These are phyloP conservation scores for Orchesellides sinensis DNA, from an alignment of 2,888 invertebrate species.

Conservation along the genomic window DNA sequence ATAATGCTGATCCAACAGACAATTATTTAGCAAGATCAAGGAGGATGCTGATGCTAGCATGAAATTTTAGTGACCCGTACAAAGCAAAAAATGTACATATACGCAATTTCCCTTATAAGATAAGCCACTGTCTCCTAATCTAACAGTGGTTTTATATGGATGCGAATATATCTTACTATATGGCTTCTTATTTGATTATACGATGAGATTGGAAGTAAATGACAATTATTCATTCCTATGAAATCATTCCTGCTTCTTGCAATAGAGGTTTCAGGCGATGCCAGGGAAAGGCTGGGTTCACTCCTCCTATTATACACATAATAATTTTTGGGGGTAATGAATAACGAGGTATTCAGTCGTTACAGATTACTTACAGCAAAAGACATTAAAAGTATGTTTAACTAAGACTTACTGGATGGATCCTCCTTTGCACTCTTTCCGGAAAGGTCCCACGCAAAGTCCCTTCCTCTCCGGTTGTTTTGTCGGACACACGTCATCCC, in stretches of 20 bases:
- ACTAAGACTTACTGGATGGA: slow-evolving; percentile 52
- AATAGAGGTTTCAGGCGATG: slow-evolving; percentile 69
- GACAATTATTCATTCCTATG: slow-evolving; percentile 52
- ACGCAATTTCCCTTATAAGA: slow-evolving; percentile 7
- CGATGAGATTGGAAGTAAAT: slow-evolving; percentile 50
- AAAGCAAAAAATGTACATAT: background rate
- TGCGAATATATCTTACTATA: slow-evolving; percentile 11
- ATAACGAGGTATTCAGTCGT: too few species aligned
- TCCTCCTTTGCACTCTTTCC: slow-evolving; percentile 46
- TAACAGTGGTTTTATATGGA: slow-evolving; percentile 30
- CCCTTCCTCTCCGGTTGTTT: slow-evolving; percentile 50
- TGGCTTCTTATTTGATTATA: slow-evolving; percentile 52
- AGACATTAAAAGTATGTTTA: background rate
- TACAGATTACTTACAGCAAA: too few species aligned
- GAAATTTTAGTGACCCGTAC: background rate
- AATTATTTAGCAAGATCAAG: too few species aligned
- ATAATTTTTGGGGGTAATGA: too few species aligned
- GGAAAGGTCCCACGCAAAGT: slow-evolving; percentile 51
- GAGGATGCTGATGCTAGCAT: background rate
- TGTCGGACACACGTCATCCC: slow-evolving; percentile 83
- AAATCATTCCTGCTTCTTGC: slow-evolving; percentile 66
- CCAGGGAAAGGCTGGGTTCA: slow-evolving; percentile 72
- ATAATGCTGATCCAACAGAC: slow-evolving; percentile 17
- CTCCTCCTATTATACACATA: too few species aligned
- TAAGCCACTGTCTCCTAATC: slow-evolving; percentile 34